Evolutionary conservation across 1,140 invertebrate genomes (phyloP).

Genomic region (Triops cancriformis): DNA sequence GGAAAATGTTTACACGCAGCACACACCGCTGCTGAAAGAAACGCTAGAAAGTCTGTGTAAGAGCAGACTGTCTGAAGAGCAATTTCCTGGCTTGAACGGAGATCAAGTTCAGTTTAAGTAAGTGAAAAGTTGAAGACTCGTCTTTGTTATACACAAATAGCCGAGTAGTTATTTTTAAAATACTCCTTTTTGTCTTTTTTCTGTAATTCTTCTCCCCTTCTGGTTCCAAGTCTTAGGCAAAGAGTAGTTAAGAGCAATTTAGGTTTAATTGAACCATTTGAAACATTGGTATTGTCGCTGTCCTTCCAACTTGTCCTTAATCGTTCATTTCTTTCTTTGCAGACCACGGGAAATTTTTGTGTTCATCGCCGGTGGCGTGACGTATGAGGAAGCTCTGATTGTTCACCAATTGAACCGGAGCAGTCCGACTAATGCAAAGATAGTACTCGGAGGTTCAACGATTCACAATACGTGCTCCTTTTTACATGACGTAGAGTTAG

Average conservation of each 20-base stretch:
- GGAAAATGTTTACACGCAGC: slow-evolving; percentile 96
- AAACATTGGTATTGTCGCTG: too few relatives aligned
- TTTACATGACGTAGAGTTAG: slow-evolving; percentile 57
- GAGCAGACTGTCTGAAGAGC: slow-evolving; percentile 69
- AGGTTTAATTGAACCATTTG: too few relatives aligned
- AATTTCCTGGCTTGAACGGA: slow-evolving; percentile 54
- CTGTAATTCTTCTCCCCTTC: too few relatives aligned
- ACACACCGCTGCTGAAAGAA: slow-evolving; percentile 75
- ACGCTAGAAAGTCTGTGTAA: slow-evolving; percentile 81
- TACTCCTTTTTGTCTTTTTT: too few relatives aligned
- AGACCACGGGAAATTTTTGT: slow-evolving; percentile 84
- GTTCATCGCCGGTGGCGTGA: slow-evolving; percentile 92
- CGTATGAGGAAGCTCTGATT: slow-evolving; percentile 87
- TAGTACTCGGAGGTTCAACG: slow-evolving; percentile 81
- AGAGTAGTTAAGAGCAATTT: too few relatives aligned
- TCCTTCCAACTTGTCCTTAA: too few relatives aligned
- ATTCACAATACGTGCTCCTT: slow-evolving; percentile 83
- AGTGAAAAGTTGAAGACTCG: slow-evolving; percentile 28
- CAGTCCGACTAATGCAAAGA: slow-evolving; percentile 55
- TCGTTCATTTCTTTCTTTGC: slow-evolving; percentile 18
- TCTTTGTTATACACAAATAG: not conserved
- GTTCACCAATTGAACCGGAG: slow-evolving; percentile 75
- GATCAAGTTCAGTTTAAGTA: slow-evolving; percentile 19
- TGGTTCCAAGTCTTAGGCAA: too few relatives aligned
- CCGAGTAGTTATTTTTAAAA: not conserved